A percentile compares a stretch with the other conserved stretches of the same genome.
phyloP scores from a whole-genome alignment of 2,888 invertebrate species.

The Trachelus troglodyta region DNA sequence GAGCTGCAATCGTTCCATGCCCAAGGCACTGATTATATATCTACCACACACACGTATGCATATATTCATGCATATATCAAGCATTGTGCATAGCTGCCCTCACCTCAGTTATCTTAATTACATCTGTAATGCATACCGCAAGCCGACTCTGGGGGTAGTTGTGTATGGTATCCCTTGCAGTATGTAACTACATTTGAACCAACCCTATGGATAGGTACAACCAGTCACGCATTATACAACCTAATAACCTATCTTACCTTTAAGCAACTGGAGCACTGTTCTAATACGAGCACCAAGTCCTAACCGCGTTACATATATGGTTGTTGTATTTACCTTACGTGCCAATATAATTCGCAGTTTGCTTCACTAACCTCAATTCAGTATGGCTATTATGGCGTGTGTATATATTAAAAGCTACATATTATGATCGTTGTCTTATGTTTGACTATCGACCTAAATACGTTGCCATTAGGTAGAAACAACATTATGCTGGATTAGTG shows the following conservation, averaged over 20 bases:
- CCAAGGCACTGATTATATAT: slow-evolving; percentile 31
- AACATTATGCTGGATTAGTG: not conserved
- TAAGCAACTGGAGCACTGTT: not conserved
- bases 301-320: slow-evolving; percentile 30
- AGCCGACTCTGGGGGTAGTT: slow-evolving; percentile 32
- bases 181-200: slow-evolving; percentile 2
- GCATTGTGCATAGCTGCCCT: slow-evolving; percentile 62
- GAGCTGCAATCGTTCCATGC: slow-evolving; percentile 42
- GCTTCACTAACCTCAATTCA: slow-evolving; percentile 44
- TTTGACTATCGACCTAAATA: not conserved
- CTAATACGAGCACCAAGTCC: slow-evolving; percentile 9
- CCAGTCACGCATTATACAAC: not conserved
- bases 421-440: not conserved
- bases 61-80: slow-evolving; percentile 55
- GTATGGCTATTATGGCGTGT: not conserved
- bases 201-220: not conserved
- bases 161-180: slow-evolving; percentile 16
- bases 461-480: not conserved
- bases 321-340: slow-evolving; percentile 24
- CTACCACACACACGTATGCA: slow-evolving; percentile 26
- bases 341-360: slow-evolving; percentile 31
- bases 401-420: not conserved
- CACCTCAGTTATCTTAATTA: slow-evolving; percentile 65
- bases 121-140: slow-evolving; percentile 64
- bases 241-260: not conserved